Conservation (phyloP, 2,888 invertebrate species). For the Cephus nigrinus region DNA sequence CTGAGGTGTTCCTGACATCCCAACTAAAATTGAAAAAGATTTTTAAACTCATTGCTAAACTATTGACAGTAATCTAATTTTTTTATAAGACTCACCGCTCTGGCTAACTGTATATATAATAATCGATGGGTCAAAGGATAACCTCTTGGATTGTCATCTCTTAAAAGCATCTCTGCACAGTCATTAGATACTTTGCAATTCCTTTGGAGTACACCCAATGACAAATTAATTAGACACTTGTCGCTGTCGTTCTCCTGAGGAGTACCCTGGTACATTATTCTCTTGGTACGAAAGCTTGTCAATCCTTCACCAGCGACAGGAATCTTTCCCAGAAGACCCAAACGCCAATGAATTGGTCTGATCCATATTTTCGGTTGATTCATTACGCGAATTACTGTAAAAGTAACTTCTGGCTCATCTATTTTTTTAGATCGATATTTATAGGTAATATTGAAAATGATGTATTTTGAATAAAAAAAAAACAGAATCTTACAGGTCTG, state of each 20-base stretch:
- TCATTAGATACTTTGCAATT: constrained; percentile 35
- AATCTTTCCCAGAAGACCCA: constrained; percentile 11
- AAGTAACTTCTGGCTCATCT: neutral
- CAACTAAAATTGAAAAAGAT: constrained; percentile 30
- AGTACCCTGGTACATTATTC: constrained; percentile 41
- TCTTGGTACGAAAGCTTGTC: constrained; percentile 13
- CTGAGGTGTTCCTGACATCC: constrained; percentile 28
- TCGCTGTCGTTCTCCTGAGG: constrained; percentile 50
- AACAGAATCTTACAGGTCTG: neutral
- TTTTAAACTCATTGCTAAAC: neutral
- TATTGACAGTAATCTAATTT: neutral
- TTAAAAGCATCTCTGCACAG: constrained; percentile 42
- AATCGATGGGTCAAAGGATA: constrained; percentile 64
- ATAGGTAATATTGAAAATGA: neutral
- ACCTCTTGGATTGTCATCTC: constrained; percentile 47
- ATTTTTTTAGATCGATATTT: neutral
- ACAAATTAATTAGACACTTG: constrained; percentile 40
- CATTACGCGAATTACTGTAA: constrained; percentile 29
- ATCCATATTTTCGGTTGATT: constrained; percentile 48
- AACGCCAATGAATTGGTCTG: constrained; percentile 39
- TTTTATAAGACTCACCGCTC: constrained; percentile 37
- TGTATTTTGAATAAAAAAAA: neutral
- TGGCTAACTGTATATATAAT: constrained; percentile 55
- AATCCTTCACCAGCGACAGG: constrained; percentile 10
- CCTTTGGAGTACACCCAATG: constrained; percentile 1